Conservation (phyloP, 2,113 vertebrate species). For the Boulengerochromis microlepis region DNA sequence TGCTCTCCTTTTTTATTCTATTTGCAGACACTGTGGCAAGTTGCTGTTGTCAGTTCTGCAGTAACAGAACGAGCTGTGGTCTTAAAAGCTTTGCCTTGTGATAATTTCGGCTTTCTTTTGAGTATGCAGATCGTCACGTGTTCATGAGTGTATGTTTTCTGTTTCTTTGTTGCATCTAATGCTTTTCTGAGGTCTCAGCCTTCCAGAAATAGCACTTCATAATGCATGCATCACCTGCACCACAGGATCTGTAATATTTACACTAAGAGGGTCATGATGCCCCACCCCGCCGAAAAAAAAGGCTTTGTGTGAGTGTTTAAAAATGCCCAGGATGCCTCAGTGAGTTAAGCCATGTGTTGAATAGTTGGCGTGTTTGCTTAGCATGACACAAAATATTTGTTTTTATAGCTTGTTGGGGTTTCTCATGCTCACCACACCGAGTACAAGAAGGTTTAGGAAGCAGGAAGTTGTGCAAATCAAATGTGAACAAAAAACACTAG, state of each 20-base stretch:
- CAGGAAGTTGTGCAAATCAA: not conserved
- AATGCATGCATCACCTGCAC: slow-evolving; percentile 1
- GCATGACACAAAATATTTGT: not conserved
- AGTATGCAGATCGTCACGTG: not conserved
- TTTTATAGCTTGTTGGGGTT: slow-evolving; percentile 32
- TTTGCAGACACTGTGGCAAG: not conserved
- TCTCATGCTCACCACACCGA: not conserved
- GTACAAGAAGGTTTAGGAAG: not conserved
- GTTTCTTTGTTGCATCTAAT: not conserved
- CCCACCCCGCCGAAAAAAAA: not conserved
- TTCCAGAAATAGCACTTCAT: slow-evolving; percentile 10
- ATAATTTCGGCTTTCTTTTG: not conserved
- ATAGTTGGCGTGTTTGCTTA: not conserved
- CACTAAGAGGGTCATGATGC: not conserved
- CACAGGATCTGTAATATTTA: slow-evolving; percentile 20
- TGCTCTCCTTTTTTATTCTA: not conserved
- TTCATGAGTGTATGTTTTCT: not conserved
- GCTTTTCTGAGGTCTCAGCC: not conserved
- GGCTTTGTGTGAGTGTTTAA: not conserved
- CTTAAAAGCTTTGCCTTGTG: not conserved
- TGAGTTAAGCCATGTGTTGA: not conserved
- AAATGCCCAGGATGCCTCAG: not conserved
- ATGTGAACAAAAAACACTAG: not conserved
- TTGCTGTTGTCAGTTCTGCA: not conserved
- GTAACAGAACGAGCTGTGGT: not conserved